These are phyloP conservation scores for Dryomyza anilis DNA, from an alignment of 2,888 invertebrate species.

Conservation along the genomic window DNA sequence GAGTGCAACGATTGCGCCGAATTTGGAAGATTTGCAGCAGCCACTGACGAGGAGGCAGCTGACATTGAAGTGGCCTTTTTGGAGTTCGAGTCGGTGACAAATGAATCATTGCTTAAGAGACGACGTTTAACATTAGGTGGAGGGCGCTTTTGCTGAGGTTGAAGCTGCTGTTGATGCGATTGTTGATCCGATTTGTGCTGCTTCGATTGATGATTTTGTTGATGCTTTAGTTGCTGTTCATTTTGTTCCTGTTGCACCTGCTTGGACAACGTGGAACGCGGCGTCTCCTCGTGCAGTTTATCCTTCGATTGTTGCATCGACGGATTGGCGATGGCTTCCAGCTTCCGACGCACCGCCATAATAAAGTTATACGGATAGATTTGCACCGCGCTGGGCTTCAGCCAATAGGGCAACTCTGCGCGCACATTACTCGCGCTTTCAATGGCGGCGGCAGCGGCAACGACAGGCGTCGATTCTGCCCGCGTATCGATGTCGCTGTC, in stretches of 20 bases:
- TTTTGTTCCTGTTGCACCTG: slow-evolving; percentile 5
- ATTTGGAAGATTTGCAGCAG: not conserved
- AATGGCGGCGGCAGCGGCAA: not conserved
- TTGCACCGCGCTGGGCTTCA: slow-evolving; percentile 58
- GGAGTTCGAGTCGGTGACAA: not conserved
- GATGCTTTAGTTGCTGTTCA: slow-evolving; percentile 7
- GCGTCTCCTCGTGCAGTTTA: slow-evolving; percentile 23
- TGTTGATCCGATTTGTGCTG: too few species aligned
- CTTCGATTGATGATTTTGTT: too few species aligned
- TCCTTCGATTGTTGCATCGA: not conserved
- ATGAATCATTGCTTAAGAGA: slow-evolving; percentile 21
- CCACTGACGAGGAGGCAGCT: not conserved
- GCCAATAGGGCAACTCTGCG: slow-evolving; percentile 52
- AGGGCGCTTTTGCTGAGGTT: too few species aligned
- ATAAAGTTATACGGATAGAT: slow-evolving; percentile 69
- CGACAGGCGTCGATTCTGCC: not conserved
- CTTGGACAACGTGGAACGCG: slow-evolving; percentile 20
- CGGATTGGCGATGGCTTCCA: slow-evolving; percentile 53
- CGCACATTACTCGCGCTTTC: slow-evolving; percentile 22
- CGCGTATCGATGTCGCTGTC: too few species aligned
- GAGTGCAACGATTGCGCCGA: slow-evolving; percentile 29
- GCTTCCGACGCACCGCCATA: slow-evolving; percentile 66
- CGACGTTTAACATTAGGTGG: slow-evolving; percentile 32
- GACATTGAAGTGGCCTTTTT: not conserved
- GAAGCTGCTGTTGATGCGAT: slow-evolving; percentile 8